Base-by-base conservation (phyloP, 2,113 vertebrate genomes). In the Ascaphus truei region DNA sequence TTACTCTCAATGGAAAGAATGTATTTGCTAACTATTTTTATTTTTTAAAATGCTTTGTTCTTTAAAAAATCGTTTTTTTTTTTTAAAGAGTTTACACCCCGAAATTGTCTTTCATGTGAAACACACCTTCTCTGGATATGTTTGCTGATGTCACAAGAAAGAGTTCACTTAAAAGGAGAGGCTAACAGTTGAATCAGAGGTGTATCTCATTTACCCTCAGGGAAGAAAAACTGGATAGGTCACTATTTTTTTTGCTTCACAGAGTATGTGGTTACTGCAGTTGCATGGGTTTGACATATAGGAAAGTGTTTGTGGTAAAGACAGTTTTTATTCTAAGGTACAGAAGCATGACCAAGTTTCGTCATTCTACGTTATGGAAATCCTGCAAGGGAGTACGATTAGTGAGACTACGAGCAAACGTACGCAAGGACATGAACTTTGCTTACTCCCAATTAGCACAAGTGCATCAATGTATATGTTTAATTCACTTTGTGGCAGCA, bases 191-290 rank as follows among this genome's bases (percentile, higher is more conserved):
- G 7, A 79, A 22, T 47, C 1, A 0, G 37, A 59, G 64, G 25
- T 68, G 48, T 12, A 65, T 41, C 73, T 67, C 1, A 8, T 77
- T 51, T 64, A 55, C 26, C 61, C 77, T 52, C 0, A 0, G 62
- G 82, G 79, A 76, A 69, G 64, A 72, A 74, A 74, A 76, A 75
- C 78, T 71, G 80, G 66, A 5, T 0, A 9, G 72, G 67, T 77
- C 74, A 51, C 62, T 75, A 79, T 71, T 36, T 0, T 0, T 0
- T 13, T 16, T 10, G 16, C 6, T 36, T 66, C 22, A 57, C 56
- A 65, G 76, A 62, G 10, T 13, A 41, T 75, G 62, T 6, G 64
- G 74, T 76, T 72, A 61, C 0, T 41, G 77, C 75, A 62, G 72
- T 71, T 69, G 30, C 25, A 0, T 12, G 71, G 29, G 56, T 76